phyloP scores from a whole-genome alignment of 2,888 invertebrate species.

The Molorchus minor region DNA sequence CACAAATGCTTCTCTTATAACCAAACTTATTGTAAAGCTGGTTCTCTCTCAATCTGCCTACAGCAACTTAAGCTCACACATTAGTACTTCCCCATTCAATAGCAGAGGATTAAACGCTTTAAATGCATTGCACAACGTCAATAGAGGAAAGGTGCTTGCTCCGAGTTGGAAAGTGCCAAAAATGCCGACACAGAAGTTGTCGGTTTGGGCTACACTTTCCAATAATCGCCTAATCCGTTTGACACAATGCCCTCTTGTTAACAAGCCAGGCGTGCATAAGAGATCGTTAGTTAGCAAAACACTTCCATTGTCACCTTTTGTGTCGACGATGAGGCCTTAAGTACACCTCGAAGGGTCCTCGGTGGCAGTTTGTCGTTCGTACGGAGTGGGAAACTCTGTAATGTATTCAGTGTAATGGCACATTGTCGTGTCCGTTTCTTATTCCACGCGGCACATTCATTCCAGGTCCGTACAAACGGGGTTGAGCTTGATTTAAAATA shows the following conservation, averaged over 20 bases:
- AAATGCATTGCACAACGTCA: conserved; percentile 35
- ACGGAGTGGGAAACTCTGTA: conserved; percentile 42
- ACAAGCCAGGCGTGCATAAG: conserved; percentile 61
- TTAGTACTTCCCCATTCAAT: too few species aligned
- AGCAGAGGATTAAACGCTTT: too few species aligned
- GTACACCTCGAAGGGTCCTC: conserved; percentile 53
- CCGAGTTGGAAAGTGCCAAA: conserved; percentile 36
- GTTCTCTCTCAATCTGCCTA: too few species aligned
- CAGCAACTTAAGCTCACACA: too few species aligned
- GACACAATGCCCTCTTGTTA: conserved; percentile 57
- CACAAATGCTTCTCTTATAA: too few species aligned
- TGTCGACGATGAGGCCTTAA: conserved; percentile 58
- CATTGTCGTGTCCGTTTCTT: too few species aligned
- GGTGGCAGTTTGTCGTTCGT: conserved; percentile 43
- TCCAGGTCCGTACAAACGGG: too few species aligned
- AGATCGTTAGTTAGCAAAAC: conserved; percentile 64
- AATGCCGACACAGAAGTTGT: conserved; percentile 49
- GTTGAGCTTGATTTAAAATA: too few species aligned
- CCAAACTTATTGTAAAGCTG: too few species aligned
- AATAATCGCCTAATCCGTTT: conserved; percentile 59
- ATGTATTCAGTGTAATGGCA: too few species aligned
- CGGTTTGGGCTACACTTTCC: conserved; percentile 35
- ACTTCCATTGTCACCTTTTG: conserved; percentile 62
- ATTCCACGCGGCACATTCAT: too few species aligned
- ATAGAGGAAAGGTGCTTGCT: conserved; percentile 36